These are phyloP conservation scores for Chloroceryle amazona DNA, from an alignment of 2,797 vertebrate species.

Conservation along the genomic window DNA sequence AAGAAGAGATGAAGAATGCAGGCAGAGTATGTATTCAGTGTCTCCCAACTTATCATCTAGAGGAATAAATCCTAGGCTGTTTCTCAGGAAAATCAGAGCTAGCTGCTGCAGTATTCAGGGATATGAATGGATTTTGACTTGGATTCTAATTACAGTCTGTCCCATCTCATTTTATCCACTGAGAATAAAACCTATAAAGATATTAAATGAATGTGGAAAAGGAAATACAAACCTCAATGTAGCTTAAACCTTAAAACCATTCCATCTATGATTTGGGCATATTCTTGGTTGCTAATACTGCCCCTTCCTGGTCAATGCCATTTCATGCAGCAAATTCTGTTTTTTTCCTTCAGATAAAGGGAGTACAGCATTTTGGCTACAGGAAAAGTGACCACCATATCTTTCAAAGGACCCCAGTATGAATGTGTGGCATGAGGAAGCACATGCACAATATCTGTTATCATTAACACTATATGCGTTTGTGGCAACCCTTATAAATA, in stretches of 20 bases:
- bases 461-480: background rate
- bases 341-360: background rate
- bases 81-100: background rate
- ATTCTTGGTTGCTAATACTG: background rate
- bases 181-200: background rate
- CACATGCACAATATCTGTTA: background rate
- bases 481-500: background rate
- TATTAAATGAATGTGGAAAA: background rate
- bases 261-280: background rate
- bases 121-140: background rate
- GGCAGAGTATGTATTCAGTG: background rate
- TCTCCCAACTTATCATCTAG: background rate
- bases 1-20: background rate
- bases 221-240: background rate
- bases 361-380: background rate
- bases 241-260: background rate
- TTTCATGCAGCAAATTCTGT: background rate
- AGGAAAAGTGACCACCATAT: background rate
- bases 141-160: background rate
- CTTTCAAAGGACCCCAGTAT: background rate
- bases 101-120: background rate
- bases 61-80: background rate
- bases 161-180: background rate
- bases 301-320: background rate
- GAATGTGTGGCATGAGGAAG: background rate